Evolutionary conservation across 2,113 vertebrate genomes (phyloP).

Genomic region (Micronycteris hirsuta): DNA sequence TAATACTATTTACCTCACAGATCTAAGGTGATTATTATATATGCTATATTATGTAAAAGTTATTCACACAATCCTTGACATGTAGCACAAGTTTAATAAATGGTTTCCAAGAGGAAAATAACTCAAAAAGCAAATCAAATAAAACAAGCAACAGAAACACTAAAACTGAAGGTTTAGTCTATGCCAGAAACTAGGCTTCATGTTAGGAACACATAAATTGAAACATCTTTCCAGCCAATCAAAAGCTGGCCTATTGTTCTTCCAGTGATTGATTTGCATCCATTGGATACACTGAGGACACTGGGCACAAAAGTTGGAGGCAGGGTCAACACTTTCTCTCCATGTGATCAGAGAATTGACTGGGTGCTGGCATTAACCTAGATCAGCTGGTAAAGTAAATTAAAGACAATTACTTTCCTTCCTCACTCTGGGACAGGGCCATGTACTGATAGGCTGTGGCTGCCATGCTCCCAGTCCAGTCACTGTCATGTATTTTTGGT

Average conservation of each 20-base stretch:
- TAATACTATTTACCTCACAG: neutral
- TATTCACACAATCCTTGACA: neutral
- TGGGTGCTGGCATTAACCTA: neutral
- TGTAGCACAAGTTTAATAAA: neutral
- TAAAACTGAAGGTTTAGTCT: neutral
- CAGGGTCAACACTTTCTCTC: neutral
- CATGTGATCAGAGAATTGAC: neutral
- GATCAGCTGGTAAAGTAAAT: neutral
- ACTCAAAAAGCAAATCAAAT: slow-evolving; percentile 10
- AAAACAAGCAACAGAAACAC: neutral
- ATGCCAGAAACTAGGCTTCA: neutral
- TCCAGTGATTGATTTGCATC: neutral
- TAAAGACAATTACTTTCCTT: neutral
- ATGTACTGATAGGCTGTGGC: neutral
- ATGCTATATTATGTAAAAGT: neutral
- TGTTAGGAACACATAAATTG: neutral
- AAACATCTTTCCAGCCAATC: neutral
- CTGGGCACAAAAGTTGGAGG: neutral
- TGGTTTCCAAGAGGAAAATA: neutral
- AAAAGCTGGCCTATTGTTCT: neutral
- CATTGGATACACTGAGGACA: neutral
- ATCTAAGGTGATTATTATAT: neutral
- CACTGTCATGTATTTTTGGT: neutral
- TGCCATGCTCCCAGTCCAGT: neutral
- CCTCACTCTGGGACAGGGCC: neutral